Evolutionary conservation across 1,140 invertebrate species (phyloP), one percentile per base, ranked within the genome.

Genomic region (Meloidogyne floridensis): DNA sequence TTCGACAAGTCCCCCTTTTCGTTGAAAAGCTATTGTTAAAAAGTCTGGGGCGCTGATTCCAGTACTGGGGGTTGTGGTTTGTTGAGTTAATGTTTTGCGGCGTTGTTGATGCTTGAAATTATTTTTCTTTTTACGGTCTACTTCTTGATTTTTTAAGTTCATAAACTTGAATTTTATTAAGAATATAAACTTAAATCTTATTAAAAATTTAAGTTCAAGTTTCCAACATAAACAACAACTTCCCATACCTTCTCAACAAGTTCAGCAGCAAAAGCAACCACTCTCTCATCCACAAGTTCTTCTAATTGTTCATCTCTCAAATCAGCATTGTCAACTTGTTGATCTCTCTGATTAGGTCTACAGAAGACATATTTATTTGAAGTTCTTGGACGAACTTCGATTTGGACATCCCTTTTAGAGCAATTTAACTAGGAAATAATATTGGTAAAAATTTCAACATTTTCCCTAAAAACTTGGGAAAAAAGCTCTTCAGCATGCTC

Each of bases 311-410:
- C 84, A 80, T 85, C 87, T 20, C 85, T 81, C 20, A 88, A 59
- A 42, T 89, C 84, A 13, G 83, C 84, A 51, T 88, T 77, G 9
- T 73, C 80, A 32, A 81, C 70, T 8, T 20, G 13, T 81, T 86
- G 81, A 83, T 87, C 59, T 32, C 80, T 71, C 59, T 78, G 13
- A 71, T 82, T 90, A 10, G 88, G 88, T 77, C 82, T 78, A 56
- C 88, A 89, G n/a, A 85, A 85, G 13, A 89, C 89, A 75, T 89
- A 89, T 81, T 89, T 89, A 79, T 83, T 90, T 5, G 74, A 74
- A 11, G 75, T 85, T 5, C 71, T 18, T 10, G 87, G 87, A 11
- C 78, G 77, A 6, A 83, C 87, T 70, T 87, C 86, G 51, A 87
- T 89, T 82, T 89, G 82, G 0, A 82, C 87, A 78, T 88, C 87